Evolutionary conservation across 2,113 vertebrate species (phyloP).

Genomic region (Bufo bufo): DNA sequence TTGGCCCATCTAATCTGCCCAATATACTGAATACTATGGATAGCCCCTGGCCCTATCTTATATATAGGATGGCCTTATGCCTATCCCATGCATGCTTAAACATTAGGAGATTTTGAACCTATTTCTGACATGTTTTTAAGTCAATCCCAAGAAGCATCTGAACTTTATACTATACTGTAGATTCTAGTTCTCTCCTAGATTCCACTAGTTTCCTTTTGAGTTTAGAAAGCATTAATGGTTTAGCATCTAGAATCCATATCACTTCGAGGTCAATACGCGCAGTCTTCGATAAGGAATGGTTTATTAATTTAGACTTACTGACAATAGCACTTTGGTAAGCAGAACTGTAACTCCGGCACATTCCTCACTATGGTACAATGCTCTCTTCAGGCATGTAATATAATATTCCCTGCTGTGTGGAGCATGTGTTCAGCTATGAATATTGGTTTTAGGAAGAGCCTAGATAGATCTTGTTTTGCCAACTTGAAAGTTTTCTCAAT

Average conservation of each 20-base stretch:
- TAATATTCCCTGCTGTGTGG: constrained; percentile 7
- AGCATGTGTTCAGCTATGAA: background rate
- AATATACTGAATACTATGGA: too few species aligned
- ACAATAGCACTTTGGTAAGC: constrained; percentile 1
- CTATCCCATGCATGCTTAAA: too few species aligned
- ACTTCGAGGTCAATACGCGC: background rate
- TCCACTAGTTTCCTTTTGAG: background rate
- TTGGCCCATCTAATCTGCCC: too few species aligned
- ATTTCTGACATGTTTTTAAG: too few species aligned
- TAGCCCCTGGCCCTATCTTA: too few species aligned
- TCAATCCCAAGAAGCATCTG: too few species aligned
- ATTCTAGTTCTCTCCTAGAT: background rate
- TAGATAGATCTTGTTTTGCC: constrained; percentile 44
- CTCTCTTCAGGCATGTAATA: background rate
- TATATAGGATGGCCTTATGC: too few species aligned
- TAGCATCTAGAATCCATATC: background rate
- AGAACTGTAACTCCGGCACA: background rate
- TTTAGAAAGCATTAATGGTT: constrained; percentile 15
- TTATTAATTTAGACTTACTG: background rate
- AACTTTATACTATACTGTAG: too few species aligned
- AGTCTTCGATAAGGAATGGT: background rate
- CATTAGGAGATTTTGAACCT: too few species aligned
- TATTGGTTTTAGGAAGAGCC: background rate
- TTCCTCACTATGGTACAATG: background rate
- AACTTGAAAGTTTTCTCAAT: constrained; percentile 25